Evolutionary conservation across 2,888 invertebrate genomes (phyloP).

Genomic region (Merodon equestris): DNA sequence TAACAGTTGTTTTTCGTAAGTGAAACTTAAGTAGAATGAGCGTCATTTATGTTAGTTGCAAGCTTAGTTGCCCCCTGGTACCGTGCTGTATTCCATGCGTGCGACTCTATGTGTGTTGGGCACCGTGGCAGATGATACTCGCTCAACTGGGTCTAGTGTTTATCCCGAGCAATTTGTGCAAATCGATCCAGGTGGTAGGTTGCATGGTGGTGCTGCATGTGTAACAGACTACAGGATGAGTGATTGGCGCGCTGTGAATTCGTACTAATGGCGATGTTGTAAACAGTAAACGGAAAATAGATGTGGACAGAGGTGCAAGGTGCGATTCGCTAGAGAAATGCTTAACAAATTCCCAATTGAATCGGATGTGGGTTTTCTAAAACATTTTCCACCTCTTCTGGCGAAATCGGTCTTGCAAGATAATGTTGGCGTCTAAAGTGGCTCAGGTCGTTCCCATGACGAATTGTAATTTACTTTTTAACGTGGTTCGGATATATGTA

Average conservation of each 20-base stretch:
- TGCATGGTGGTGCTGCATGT: constrained; percentile 19
- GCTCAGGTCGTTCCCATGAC: no score
- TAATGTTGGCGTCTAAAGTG: no score
- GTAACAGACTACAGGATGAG: constrained; percentile 28
- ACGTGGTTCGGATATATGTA: no score
- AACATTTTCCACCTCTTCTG: no score
- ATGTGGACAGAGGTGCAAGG: constrained; percentile 54
- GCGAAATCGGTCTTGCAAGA: no score
- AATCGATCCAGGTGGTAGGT: constrained; percentile 63
- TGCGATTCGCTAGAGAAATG: no score
- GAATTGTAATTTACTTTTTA: no score
- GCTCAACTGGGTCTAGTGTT: constrained; percentile 30
- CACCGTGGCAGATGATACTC: neutral
- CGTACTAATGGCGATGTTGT: constrained; percentile 63
- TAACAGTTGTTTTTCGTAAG: constrained; percentile 69
- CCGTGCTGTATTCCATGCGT: no score
- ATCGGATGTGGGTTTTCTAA: no score
- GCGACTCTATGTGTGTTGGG: no score
- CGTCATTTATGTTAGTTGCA: constrained; percentile 58
- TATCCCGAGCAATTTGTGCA: constrained; percentile 62
- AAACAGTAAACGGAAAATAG: constrained; percentile 31
- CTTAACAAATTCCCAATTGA: no score
- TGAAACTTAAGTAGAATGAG: constrained; percentile 69
- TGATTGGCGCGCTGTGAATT: constrained; percentile 52
- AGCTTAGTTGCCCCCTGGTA: constrained; percentile 10